A percentile compares a stretch with the other conserved stretches of the same genome.
These are phyloP conservation scores for Heloderma charlesbogerti DNA, from an alignment of 2,113 vertebrate genomes.

Conservation along the genomic window DNA sequence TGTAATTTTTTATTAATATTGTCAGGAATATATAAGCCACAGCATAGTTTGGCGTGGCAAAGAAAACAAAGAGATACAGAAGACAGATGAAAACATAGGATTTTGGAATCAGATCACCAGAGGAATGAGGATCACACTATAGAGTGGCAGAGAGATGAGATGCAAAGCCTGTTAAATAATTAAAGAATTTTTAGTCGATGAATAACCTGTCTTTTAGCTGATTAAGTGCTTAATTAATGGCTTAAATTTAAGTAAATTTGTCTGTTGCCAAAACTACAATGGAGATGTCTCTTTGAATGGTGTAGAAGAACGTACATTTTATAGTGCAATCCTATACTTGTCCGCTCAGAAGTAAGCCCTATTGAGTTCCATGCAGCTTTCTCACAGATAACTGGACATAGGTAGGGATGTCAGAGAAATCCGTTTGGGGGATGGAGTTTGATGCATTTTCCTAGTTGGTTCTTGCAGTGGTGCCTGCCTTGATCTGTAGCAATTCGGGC, in stretches of 20 bases:
- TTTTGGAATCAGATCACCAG: background rate
- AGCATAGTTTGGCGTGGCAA: background rate
- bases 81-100: fast-evolving
- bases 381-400: too few species aligned
- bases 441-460: too few species aligned
- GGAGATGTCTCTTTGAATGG: background rate
- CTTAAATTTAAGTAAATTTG: background rate
- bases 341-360: too few species aligned
- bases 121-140: background rate
- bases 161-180: background rate
- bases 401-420: too few species aligned
- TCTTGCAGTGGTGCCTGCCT: too few species aligned
- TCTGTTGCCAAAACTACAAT: background rate
- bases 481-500: too few species aligned
- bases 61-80: background rate
- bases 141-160: background rate
- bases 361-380: too few species aligned
- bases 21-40: background rate
- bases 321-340: too few species aligned
- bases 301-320: background rate
- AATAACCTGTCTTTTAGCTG: background rate
- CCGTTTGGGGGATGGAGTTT: too few species aligned
- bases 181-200: background rate
- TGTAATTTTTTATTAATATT: conserved; percentile 21
- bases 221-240: background rate